These are phyloP conservation scores for Laupala kohalensis DNA, from an alignment of 1,140 invertebrate genomes.

Conservation along the genomic window DNA sequence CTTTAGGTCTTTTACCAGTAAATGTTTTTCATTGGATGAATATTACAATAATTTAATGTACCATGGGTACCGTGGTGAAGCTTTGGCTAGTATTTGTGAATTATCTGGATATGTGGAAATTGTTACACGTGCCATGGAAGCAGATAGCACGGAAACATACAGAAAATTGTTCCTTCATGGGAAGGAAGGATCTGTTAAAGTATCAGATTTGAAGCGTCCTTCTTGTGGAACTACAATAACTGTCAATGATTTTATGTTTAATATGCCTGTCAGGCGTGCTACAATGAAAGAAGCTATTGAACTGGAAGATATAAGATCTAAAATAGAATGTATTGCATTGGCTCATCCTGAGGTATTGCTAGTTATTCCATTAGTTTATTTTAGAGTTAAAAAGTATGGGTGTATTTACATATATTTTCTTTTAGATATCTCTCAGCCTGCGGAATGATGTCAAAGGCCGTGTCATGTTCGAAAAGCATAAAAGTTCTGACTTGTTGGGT, in stretches of 20 bases:
- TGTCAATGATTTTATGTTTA: conserved; percentile 44
- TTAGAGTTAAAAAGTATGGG: not conserved
- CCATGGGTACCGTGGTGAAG: conserved; percentile 50
- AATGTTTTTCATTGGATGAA: conserved; percentile 36
- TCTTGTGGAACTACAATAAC: conserved; percentile 49
- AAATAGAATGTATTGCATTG: conserved; percentile 41
- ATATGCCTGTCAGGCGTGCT: conserved; percentile 44
- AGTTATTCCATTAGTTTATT: not conserved
- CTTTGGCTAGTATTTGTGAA: conserved; percentile 43
- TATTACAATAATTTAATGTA: conserved; percentile 33
- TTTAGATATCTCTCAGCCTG: conserved; percentile 38
- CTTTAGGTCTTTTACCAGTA: conserved; percentile 44
- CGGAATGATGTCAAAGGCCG: conserved; percentile 41
- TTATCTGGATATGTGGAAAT: conserved; percentile 40
- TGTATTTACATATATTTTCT: not conserved
- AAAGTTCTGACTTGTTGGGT: conserved; percentile 33
- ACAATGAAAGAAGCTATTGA: conserved; percentile 35
- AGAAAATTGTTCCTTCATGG: conserved; percentile 33
- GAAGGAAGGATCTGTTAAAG: conserved; percentile 23
- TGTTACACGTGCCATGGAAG: conserved; percentile 33
- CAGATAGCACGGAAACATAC: conserved; percentile 30
- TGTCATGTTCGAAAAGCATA: conserved; percentile 39
- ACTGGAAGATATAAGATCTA: conserved; percentile 37
- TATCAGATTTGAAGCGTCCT: conserved; percentile 29
- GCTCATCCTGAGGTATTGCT: conserved; percentile 33